A percentile compares a stretch with the other conserved stretches of the same genome.
Conservation (phyloP, 2,797 vertebrate species). For the Lagocephalus sceleratus region DNA sequence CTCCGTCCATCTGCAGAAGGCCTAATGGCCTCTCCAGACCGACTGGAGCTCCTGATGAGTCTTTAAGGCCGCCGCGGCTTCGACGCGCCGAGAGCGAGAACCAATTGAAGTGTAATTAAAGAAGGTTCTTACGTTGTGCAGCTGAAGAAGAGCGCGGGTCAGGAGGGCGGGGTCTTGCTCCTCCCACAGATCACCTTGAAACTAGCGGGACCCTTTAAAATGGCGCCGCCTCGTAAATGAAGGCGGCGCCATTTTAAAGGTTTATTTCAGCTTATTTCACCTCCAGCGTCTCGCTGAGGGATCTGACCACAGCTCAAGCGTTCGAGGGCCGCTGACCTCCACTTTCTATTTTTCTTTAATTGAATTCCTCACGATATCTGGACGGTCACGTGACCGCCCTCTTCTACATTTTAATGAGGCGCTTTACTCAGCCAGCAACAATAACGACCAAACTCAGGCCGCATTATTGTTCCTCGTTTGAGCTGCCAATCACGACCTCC, state of each 20-base stretch:
- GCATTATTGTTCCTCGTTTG: constrained; percentile 8
- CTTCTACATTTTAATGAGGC: constrained; percentile 3
- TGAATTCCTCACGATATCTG: neutral
- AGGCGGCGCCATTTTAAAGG: too few relatives aligned
- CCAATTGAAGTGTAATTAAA: neutral
- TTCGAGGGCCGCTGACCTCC: neutral
- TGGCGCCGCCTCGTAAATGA: too few relatives aligned
- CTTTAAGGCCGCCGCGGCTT: constrained; percentile 10
- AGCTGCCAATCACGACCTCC: constrained; percentile 14
- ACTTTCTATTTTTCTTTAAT: neutral
- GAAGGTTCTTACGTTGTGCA: neutral
- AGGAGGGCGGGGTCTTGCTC: too few relatives aligned
- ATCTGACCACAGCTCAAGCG: too few relatives aligned
- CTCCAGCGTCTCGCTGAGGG: too few relatives aligned
- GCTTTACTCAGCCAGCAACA: constrained; percentile 3
- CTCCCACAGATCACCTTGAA: too few relatives aligned
- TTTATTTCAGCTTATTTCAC: too few relatives aligned
- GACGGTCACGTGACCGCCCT: neutral
- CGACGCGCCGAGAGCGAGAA: neutral
- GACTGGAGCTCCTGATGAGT: constrained; percentile 1
- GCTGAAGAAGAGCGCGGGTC: too few relatives aligned
- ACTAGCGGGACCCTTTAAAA: too few relatives aligned
- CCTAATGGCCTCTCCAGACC: constrained; percentile 12
- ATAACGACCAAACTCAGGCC: constrained; percentile 7
- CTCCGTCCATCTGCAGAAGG: constrained; percentile 31